Conservation (phyloP, 1,140 invertebrate genomes). For the Lethrus apterus region DNA sequence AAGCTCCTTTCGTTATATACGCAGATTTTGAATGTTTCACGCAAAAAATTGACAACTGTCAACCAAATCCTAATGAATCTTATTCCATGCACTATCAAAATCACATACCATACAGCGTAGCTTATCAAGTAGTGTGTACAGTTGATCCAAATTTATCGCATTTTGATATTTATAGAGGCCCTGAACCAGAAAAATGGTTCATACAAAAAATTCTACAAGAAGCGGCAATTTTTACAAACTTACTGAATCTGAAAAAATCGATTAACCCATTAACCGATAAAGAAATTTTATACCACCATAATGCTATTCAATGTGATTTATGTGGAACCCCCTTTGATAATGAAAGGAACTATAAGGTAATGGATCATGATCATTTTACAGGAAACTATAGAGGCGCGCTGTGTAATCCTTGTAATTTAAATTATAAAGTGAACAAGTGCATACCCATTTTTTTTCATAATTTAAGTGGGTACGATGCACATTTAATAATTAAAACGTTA, state of each 20-base stretch:
- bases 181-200: constrained; percentile 1
- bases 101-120: constrained; percentile 14
- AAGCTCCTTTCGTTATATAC: constrained; percentile 15
- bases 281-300: not conserved
- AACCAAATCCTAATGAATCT: no score
- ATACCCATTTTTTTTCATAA: no score
- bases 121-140: constrained; percentile 17
- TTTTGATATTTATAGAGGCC: constrained; percentile 12
- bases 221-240: not conserved
- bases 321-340: no score
- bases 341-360: constrained; percentile 20
- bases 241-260: not conserved
- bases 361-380: constrained; percentile 30
- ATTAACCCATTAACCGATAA: not conserved
- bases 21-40: constrained; percentile 16
- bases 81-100: constrained; percentile 4
- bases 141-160: constrained; percentile 11
- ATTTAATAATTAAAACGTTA: constrained; percentile 32
- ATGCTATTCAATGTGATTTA: not conserved
- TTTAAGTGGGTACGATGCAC: not conserved
- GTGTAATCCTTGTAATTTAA: constrained; percentile 34
- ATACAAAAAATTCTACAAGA: constrained; percentile 1
- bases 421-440: constrained; percentile 24
- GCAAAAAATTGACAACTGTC: no score
- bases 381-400: constrained; percentile 28